phyloP scores from a whole-genome alignment of 2,113 vertebrate species.

The Tympanuchus pallidicinctus region DNA sequence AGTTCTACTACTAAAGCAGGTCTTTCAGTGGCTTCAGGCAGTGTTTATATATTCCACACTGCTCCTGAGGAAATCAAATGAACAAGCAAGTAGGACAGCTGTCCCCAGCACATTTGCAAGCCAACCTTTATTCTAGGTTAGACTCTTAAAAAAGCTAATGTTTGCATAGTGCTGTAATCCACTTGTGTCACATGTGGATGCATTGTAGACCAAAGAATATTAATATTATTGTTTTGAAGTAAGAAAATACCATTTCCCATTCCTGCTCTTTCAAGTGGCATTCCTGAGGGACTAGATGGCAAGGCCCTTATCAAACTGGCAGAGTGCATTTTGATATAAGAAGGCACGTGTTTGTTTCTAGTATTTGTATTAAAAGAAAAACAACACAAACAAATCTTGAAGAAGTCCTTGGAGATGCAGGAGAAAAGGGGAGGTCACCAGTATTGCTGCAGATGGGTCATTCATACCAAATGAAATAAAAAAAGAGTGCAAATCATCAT shows the following conservation, averaged over 20 bases:
- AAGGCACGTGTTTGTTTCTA: slow-evolving; percentile 20
- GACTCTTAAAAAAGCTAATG: not conserved
- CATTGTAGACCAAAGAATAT: not conserved
- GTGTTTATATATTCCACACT: not conserved
- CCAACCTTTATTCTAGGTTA: not conserved
- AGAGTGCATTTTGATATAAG: slow-evolving; percentile 10
- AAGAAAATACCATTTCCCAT: slow-evolving; percentile 35
- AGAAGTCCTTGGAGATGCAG: not conserved
- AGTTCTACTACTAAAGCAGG: not conserved
- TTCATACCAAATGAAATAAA: not conserved
- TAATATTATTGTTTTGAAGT: slow-evolving; percentile 39
- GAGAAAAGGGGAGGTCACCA: not conserved
- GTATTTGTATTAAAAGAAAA: not conserved
- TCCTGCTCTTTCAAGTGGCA: slow-evolving; percentile 26
- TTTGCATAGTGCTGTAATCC: not conserved
- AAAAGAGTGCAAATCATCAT: not conserved
- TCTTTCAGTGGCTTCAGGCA: not conserved
- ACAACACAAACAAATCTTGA: not conserved
- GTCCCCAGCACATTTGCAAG: not conserved
- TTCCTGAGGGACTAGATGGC: slow-evolving; percentile 30
- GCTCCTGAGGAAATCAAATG: not conserved
- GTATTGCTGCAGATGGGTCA: not conserved
- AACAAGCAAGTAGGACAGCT: not conserved
- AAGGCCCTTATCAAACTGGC: slow-evolving; percentile 57
- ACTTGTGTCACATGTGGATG: not conserved